Evolutionary conservation across 2,888 invertebrate genomes (phyloP), one percentile per base, ranked within the genome.

Genomic region (Stictocephala bisonia): DNA sequence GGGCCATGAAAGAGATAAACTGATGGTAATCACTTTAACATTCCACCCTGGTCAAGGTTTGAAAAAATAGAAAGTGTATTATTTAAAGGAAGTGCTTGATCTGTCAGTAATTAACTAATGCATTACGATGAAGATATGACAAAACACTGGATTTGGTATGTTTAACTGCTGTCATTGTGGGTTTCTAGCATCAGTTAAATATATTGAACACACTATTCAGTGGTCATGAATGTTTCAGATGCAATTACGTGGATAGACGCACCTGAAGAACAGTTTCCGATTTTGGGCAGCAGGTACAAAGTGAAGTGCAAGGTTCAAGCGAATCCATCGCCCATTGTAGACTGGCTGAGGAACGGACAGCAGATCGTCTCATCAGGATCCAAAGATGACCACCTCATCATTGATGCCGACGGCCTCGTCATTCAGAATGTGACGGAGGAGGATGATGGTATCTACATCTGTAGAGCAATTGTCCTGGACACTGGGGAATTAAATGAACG

Each of bases 171-270:
- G n/a, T n/a, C n/a, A n/a, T n/a, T n/a, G n/a, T n/a, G n/a, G n/a
- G n/a, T n/a, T n/a, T n/a, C n/a, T n/a, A n/a, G n/a, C n/a, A n/a
- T n/a, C n/a, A n/a, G n/a, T n/a, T n/a, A n/a, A n/a, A n/a, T n/a
- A n/a, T n/a, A n/a, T n/a, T n/a, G n/a, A n/a, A n/a, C n/a, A n/a
- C n/a, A n/a, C n/a, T n/a, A n/a, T n/a, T n/a, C n/a, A n/a, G n/a
- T 31, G 35, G 11, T 6, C 53, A 50, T 67, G 29, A 56, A 31
- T 66, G 72, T 66, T 85, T 71, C 84, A 95, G 95, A 93, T 82
- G 92, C 93, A 44, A 94, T 96, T 74, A 93, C 92, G 75, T 94
- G 93, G 90, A 90, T 90, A 13, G 92, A 96, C 83, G 95, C 95
- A 0, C 94, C 95, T 40, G 88, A 88, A 81, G 90, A 91, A 81